phyloP scores from a whole-genome alignment of 1,140 invertebrate species.

The Cotesia glomerata region DNA sequence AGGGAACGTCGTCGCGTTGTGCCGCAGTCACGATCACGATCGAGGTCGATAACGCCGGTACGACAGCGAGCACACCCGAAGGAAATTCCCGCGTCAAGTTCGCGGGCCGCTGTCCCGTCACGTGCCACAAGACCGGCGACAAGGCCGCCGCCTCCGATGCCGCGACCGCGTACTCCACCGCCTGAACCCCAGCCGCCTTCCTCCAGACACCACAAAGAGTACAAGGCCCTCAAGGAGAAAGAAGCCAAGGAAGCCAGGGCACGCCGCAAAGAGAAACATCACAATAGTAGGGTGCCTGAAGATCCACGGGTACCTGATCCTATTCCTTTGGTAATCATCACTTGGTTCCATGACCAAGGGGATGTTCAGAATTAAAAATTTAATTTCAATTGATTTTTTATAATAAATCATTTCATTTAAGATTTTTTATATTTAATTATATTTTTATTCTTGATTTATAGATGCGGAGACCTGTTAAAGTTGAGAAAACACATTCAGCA shows the following conservation, averaged over 20 bases:
- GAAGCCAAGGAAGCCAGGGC: conserved; percentile 42
- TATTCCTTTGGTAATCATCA: conserved; percentile 55
- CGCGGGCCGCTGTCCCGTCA: conserved; percentile 36
- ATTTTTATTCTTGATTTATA: conserved; percentile 33
- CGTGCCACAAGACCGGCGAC: conserved; percentile 1
- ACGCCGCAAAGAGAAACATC: conserved; percentile 56
- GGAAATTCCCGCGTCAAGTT: conserved; percentile 49
- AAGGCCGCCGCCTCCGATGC: conserved; percentile 20
- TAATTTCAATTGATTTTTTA: background rate
- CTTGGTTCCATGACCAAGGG: conserved; percentile 17
- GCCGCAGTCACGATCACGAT: conserved; percentile 50
- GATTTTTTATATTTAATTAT: background rate
- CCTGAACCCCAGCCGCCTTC: conserved; percentile 55
- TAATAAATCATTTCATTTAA: background rate
- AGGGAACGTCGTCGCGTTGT: conserved; percentile 54
- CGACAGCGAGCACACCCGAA: conserved; percentile 45
- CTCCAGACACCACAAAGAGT: conserved; percentile 55
- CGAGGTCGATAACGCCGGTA: conserved; percentile 50
- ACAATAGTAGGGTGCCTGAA: conserved; percentile 48
- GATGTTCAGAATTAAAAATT: background rate
- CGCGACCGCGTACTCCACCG: conserved; percentile 40
- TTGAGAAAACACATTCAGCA: conserved; percentile 56
- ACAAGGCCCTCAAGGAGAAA: conserved; percentile 52
- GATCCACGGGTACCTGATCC: conserved; percentile 58
- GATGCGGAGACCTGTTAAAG: conserved; percentile 60